Evolutionary conservation across 2,797 vertebrate species (phyloP), one percentile per base, ranked within the genome.

Genomic region (Phalanger gymnotis): DNA sequence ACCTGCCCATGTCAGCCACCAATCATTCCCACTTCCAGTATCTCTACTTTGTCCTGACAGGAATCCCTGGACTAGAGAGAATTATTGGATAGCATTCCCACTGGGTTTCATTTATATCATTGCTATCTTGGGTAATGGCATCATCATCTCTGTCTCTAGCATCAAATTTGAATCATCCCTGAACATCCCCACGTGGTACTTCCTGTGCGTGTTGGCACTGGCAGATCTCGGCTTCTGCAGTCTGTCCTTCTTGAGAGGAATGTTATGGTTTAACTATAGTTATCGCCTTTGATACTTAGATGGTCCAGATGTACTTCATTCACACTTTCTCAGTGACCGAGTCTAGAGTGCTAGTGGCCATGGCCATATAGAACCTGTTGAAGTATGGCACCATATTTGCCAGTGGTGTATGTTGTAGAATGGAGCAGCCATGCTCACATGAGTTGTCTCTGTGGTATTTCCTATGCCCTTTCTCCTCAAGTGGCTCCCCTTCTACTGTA

Each of bases 341-440:
- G 54, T 97, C 96, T n/a, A n/a, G n/a, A n/a, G n/a, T n/a, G n/a
- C n/a, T 98, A 25, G 97, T 98, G 52, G 94, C 96, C 1, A 98
- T 99, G 99, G 98, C 97, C 0, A 98, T 98, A 92, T 96, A 96
- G 95, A 97, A 40, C 9, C 98, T 97, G 0, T 97, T 98, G 31
- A 96, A 95, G 27, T 98, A 98, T 0, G 9, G 96, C 30, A 95
- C 94, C n/a, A 96, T 98, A 40, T 28, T 98, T 94, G 97, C 97
- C 90, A 97, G 22, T 31, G 51, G 58, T 12, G 94, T 95, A 40
- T 94, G 98, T 57, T 91, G 53, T 55, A 98, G 91, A 93, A 90
- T 53, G 97, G 97, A 13, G 34, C 94, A 4, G 53, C 90, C 10
- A 96, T 98, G 30, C 93, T 97, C 91, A 93, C 58, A 25, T 96